Base-by-base conservation (phyloP, 2,888 invertebrate genomes). In the Keiferia lycopersicella region DNA sequence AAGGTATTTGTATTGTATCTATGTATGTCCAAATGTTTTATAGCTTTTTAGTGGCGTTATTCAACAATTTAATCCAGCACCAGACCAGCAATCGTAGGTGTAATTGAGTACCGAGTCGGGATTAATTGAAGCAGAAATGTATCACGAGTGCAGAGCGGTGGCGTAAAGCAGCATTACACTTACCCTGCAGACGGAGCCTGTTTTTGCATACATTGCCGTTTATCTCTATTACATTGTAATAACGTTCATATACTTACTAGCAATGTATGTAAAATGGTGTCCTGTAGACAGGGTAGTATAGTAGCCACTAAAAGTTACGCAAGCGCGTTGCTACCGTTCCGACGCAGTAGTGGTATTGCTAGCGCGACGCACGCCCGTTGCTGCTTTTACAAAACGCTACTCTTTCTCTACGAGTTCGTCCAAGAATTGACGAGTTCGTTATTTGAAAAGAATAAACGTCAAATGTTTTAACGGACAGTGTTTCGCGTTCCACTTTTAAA, bases 41-140 rank as follows among this genome's bases (percentile, higher is more conserved):
- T 59, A 62, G 59, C 53, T 65, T 53, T 64, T 65, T 62, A 67
- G 66, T 64, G 63, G 56, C 56, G 30, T 48, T 62, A 48, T 61
- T 20, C 56, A 75, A 74, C 73, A 69, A 72, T 76, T 79, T 71
- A 75, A 71, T 67, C 68, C 71, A 76, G 73, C 71, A 73, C 70
- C 76, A 71, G 70, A 77, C 68, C 73, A 74, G 66, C 72, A 78
- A 77, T 77, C 72, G 79, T 80, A 83, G 80, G 79, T 86, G 83
- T 88, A 90, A 91, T 89, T 84, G 84, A 88, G 87, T 84, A 84
- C 81, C 80, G 81, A 83, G 82, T 78, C 73, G 77, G 82, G 82
- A 90, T 90, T 91, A 91, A 90, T 91, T 91, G 87, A 87, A 84
- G 86, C 85, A 85, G 87, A 87, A 90, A 88, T 88, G 86, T 90